Base-by-base conservation (phyloP, 2,113 vertebrate species). In the Anoura caudifer region DNA sequence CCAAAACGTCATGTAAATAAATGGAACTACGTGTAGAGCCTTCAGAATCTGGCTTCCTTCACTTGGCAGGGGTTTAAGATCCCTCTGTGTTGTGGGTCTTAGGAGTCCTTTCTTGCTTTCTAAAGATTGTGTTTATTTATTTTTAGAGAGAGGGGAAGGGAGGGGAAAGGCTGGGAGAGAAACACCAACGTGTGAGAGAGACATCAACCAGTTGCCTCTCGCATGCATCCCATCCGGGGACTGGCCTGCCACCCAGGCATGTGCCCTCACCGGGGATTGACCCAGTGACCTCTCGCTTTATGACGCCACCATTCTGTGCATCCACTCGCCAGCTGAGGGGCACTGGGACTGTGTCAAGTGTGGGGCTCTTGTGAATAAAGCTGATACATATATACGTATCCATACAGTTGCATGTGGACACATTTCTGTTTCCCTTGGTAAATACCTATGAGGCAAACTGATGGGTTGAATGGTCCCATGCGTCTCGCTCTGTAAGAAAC, bases 391-490 rank as follows among this genome's bases (percentile, higher is more conserved):
- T 13, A 28, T 9, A 28, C 1, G 33, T 12, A 13, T 38, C 36
- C 17, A 13, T 0, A 13, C 0, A 11, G 41, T 5, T 70, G 43
- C 17, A 70, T 14, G 26, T 17, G 12, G n/a, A 43, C 8, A 2
- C 11, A 70, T n/a, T 70, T 41, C 80, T 52, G 16, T 24, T 43
- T 70, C 70, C 67, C 61, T 26, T 17, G 33, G 56, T 31, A 65
- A 59, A 76, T 4, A 38, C 24, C 45, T 0, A 9, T 36, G 41
- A 16, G 47, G 76, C 20, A 1, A 14, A 22, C 0, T 28, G 17
- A 13, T 0, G 47, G 24, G n/a, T 20, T 0, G 1, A 31, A n/a
- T 0, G 9, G 38, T 0, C 20, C 15, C 4, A 1, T 0, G 14
- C 0, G 11, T 22, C 56, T 56, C 0, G 0, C 36, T 36, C 36